Base-by-base conservation (phyloP, 1,140 invertebrate species). In the Scylla paramamosain region DNA sequence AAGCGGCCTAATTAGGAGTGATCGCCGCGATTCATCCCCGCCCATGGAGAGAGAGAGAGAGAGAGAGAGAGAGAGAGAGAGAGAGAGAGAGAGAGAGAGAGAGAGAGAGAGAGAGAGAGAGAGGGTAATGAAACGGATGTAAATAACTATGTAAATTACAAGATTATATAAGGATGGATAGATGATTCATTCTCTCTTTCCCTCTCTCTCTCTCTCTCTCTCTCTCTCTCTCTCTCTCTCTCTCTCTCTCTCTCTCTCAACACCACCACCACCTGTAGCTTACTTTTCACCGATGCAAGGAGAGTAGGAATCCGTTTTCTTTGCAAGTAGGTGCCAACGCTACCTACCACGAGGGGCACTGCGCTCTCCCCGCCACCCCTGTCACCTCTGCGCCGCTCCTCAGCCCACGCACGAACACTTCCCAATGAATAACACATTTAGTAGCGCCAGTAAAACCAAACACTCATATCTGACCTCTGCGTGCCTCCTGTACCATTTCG, bases 1-100 rank as follows among this genome's bases (percentile, higher is more conserved):
- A 52, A 46, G n/a, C 82, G 31, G 82, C 77, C 94, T 95, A 95
- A 95, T 95, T 91, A 95, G 67, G 59, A 87, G 45, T 91, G 90
- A 91, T 91, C 94, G 82, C 31, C 45, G 82, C 77, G 77, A 92
- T 95, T 86, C 32, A 86, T 86, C 90, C 82, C 52, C 29, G 94
- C 14, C 29, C 4, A 29, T 32, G 39, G 45, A 29, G 32, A 32
- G 89, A 1, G 28, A 39, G 28, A 16, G 84, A 20, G 84, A 39
- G 39, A 39, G 39, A 39, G 39, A 39, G 39, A 39, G 39, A 39
- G 39, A 39, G 39, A 39, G 39, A 39, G 39, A 39, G 39, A 39
- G 39, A 39, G 39, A 39, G 39, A 39, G 87, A 83, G 91, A 67
- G 45, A 28, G 31, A 93, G 39, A 46, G 91, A 39, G 39, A 39